phyloP scores from a whole-genome alignment of 2,888 invertebrate genomes.

The Bruchidius siliquastri region DNA sequence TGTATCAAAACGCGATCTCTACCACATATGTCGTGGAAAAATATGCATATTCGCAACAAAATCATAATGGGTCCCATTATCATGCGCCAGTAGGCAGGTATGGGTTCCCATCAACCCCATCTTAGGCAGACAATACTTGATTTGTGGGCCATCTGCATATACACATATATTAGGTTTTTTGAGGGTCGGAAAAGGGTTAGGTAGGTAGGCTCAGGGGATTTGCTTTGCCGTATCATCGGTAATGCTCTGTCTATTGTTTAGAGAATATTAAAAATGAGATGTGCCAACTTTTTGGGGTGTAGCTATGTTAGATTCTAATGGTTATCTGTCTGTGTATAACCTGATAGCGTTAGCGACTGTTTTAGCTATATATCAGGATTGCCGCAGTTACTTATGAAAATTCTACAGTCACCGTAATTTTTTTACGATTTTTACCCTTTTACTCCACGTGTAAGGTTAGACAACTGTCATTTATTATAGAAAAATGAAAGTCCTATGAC shows the following conservation, averaged over 20 bases:
- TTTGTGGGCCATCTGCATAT: conserved; percentile 46
- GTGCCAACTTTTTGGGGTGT: not conserved
- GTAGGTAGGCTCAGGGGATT: not conserved
- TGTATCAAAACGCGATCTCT: too few species aligned
- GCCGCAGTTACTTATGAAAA: too few species aligned
- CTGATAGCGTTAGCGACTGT: too few species aligned
- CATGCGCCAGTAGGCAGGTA: conserved; percentile 46
- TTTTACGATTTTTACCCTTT: too few species aligned
- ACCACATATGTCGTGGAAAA: conserved; percentile 23
- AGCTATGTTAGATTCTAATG: not conserved
- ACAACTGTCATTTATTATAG: too few species aligned
- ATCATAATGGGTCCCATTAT: conserved; percentile 38
- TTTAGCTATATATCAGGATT: too few species aligned
- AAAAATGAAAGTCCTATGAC: too few species aligned
- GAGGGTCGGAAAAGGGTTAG: not conserved
- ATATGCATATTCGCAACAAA: conserved; percentile 41
- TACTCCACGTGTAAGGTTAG: too few species aligned
- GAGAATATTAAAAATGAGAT: not conserved
- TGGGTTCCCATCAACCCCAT: conserved; percentile 37
- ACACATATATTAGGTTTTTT: conserved; percentile 12
- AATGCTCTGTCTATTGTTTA: not conserved
- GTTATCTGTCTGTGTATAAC: not conserved
- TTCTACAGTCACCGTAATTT: too few species aligned
- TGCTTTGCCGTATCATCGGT: not conserved
- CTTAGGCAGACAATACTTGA: conserved; percentile 42